Evolutionary conservation across 2,888 invertebrate genomes (phyloP).

Genomic region (Drosophila niveifrons): DNA sequence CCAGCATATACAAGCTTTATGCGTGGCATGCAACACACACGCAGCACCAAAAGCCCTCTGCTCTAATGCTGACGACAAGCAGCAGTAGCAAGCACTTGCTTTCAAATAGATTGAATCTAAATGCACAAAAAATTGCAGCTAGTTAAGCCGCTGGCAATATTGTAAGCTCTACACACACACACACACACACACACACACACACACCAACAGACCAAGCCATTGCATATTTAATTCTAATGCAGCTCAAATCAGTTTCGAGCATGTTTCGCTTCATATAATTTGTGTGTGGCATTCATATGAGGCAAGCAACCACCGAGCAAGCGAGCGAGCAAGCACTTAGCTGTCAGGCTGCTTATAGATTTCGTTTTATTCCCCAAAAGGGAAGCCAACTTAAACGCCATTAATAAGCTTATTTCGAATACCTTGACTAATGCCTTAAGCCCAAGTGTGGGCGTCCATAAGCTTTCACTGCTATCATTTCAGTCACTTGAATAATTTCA

Average conservation of each 20-base stretch:
- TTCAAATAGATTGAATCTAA: constrained; percentile 60
- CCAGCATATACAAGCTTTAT: constrained; percentile 24
- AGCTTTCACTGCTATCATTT: constrained; percentile 5
- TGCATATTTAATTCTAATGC: constrained; percentile 1
- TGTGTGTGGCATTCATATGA: not conserved
- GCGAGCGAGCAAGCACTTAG: too few species aligned
- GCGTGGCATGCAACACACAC: constrained; percentile 42
- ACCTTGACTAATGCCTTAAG: constrained; percentile 12
- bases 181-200: not conserved
- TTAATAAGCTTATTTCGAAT: constrained; percentile 23
- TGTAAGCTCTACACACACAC: not conserved
- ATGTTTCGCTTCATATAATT: too few species aligned
- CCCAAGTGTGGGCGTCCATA: constrained; percentile 3
- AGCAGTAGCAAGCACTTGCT: constrained; percentile 23
- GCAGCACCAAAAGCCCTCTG: constrained; percentile 18
- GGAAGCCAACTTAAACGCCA: not conserved
- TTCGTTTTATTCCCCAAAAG: not conserved
- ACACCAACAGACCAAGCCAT: not conserved
- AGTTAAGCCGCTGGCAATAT: constrained; percentile 14
- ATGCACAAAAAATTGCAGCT: constrained; percentile 39
- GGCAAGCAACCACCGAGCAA: too few species aligned
- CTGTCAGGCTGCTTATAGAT: too few species aligned
- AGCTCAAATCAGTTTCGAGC: too few species aligned
- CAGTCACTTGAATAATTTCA: constrained; percentile 17
- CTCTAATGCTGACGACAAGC: constrained; percentile 26